These are phyloP conservation scores for Ptychochromis oligacanthus DNA, from an alignment of 2,113 vertebrate species.

Conservation along the genomic window DNA sequence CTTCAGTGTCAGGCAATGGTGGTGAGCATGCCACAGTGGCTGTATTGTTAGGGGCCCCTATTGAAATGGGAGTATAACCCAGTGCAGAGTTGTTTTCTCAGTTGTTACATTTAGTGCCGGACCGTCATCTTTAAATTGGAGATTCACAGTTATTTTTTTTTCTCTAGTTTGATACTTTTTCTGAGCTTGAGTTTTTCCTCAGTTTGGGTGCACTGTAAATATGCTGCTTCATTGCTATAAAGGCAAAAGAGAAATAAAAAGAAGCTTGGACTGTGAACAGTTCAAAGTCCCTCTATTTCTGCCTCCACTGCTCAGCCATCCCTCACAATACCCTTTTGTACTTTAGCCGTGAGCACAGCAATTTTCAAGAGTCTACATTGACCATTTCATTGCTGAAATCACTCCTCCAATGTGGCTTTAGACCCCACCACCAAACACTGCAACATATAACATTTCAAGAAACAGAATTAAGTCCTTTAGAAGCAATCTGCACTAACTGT, in stretches of 20 bases:
- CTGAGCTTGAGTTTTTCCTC: background rate
- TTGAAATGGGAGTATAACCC: no score
- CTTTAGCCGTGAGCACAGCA: background rate
- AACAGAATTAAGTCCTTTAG: background rate
- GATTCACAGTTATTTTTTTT: background rate
- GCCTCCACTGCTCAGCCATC: background rate
- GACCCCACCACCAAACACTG: no score
- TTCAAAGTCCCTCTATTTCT: background rate
- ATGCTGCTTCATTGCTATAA: background rate
- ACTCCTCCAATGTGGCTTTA: background rate
- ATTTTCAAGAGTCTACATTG: background rate
- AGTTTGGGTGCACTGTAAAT: background rate
- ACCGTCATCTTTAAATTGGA: no score
- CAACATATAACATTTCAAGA: accelerated
- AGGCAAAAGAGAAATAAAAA: background rate
- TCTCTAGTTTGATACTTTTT: background rate
- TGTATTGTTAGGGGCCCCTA: no score
- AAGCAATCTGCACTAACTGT: background rate
- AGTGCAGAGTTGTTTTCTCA: no score
- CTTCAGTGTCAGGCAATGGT: no score
- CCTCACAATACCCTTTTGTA: background rate
- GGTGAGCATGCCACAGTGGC: no score
- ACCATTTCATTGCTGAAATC: background rate
- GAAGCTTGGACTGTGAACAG: background rate
- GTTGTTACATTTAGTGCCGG: no score